Conservation (phyloP, 2,797 vertebrate species). For the Argentina silus region DNA sequence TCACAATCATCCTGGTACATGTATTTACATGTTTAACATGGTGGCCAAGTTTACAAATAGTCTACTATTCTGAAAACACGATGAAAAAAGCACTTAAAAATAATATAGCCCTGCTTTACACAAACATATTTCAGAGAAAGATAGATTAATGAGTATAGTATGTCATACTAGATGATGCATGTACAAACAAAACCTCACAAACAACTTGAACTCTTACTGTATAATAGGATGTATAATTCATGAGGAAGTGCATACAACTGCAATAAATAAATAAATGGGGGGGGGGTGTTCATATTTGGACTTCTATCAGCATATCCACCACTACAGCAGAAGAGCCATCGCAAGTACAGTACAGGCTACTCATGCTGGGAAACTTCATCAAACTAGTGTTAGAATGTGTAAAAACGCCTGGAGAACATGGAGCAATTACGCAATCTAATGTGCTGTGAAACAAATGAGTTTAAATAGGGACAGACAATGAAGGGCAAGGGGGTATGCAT, state of each 20-base stretch:
- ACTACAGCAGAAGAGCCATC: background rate
- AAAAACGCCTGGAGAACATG: background rate
- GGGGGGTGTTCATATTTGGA: background rate
- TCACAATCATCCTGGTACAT: background rate
- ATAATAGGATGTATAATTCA: background rate
- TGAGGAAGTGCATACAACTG: background rate
- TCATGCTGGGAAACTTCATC: background rate
- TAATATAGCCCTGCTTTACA: background rate
- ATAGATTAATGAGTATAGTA: background rate
- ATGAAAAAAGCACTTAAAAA: too few relatives aligned
- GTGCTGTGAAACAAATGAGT: slow-evolving; percentile 10
- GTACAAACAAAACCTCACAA: too few relatives aligned
- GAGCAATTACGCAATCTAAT: background rate
- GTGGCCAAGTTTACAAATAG: background rate
- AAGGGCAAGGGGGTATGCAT: background rate
- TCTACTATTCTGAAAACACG: too few relatives aligned
- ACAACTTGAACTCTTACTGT: background rate
- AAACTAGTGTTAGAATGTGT: slow-evolving; percentile 2
- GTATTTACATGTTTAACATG: background rate
- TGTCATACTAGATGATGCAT: too few relatives aligned
- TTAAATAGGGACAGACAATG: background rate
- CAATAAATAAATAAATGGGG: background rate
- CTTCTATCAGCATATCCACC: background rate
- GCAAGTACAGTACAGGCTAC: background rate
- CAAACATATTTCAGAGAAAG: background rate